phyloP scores from a whole-genome alignment of 1,140 invertebrate genomes.

The Drosophila kanapiae region DNA sequence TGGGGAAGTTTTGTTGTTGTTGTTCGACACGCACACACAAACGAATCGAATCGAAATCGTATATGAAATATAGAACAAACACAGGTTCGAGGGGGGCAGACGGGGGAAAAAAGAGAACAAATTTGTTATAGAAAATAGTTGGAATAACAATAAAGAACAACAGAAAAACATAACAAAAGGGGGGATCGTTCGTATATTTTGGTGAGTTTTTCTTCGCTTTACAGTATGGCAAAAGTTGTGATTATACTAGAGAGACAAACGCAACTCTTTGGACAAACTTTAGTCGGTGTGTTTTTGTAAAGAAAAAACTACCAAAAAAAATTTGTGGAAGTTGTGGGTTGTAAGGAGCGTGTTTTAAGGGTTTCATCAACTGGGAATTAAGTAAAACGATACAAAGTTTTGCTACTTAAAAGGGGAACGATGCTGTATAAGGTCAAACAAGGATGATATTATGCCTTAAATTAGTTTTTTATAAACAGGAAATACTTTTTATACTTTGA shows the following conservation, averaged over 20 bases:
- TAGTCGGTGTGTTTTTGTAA: slow-evolving; percentile 6
- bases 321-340: slow-evolving; percentile 12
- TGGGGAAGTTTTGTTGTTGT: slow-evolving; percentile 33
- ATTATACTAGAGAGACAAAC: slow-evolving; percentile 35
- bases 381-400: slow-evolving; percentile 35
- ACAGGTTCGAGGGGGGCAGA: slow-evolving; percentile 33
- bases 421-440: background rate
- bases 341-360: slow-evolving; percentile 5
- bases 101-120: slow-evolving; percentile 37
- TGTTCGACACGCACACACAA: slow-evolving; percentile 65
- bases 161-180: slow-evolving; percentile 11
- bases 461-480: background rate
- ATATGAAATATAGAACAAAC: slow-evolving; percentile 55
- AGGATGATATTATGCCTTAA: background rate
- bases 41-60: slow-evolving; percentile 53
- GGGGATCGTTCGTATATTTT: slow-evolving; percentile 19
- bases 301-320: slow-evolving; percentile 38
- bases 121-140: slow-evolving; percentile 52
- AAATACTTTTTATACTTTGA: background rate
- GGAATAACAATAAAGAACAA: slow-evolving; percentile 20
- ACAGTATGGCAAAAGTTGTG: slow-evolving; percentile 25
- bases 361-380: slow-evolving; percentile 39
- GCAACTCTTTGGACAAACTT: slow-evolving; percentile 26
- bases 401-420: slow-evolving; percentile 11
- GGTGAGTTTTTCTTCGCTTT: slow-evolving; percentile 39